Percentiles rank a stretch among this genome's conserved stretches.
These are phyloP conservation scores for Chaenocephalus aceratus DNA, from an alignment of 2,113 vertebrate species.

Conservation along the genomic window DNA sequence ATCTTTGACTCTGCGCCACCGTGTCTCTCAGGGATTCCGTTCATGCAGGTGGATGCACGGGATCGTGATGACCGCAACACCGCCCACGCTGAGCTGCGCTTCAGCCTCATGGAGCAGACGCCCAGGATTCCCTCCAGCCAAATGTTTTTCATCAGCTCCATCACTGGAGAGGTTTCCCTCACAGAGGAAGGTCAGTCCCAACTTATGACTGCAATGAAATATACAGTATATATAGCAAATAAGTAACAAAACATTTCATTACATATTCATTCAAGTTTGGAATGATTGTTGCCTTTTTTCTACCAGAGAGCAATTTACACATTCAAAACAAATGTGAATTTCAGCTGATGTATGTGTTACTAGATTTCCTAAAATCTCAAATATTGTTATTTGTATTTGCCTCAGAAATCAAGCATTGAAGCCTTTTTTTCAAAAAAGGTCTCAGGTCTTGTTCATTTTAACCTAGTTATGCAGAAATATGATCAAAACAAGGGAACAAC, in stretches of 20 bases:
- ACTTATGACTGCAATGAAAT: background rate
- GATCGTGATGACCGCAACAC: conserved; percentile 83
- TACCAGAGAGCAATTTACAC: background rate
- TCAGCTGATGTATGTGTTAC: background rate
- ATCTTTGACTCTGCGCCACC: background rate
- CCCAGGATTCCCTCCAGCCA: conserved; percentile 82
- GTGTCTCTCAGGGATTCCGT: conserved; percentile 76
- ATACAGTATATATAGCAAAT: background rate
- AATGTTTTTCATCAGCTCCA: conserved; percentile 84
- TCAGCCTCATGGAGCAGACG: conserved; percentile 84
- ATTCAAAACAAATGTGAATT: background rate
- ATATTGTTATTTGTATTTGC: background rate
- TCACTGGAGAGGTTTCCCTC: conserved; percentile 82
- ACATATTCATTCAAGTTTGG: background rate
- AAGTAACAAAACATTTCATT: no score
- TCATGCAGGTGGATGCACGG: conserved; percentile 84
- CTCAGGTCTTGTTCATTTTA: background rate
- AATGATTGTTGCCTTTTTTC: background rate
- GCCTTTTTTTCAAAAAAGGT: background rate
- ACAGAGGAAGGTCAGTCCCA: conserved; percentile 83
- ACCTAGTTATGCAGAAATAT: background rate
- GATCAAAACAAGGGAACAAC: background rate
- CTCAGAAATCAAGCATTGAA: background rate
- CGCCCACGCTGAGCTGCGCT: conserved; percentile 84
- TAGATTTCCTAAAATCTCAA: no score